Base-by-base conservation (phyloP, 92 coral and sea anemone genomes). In the Metridium senile region DNA sequence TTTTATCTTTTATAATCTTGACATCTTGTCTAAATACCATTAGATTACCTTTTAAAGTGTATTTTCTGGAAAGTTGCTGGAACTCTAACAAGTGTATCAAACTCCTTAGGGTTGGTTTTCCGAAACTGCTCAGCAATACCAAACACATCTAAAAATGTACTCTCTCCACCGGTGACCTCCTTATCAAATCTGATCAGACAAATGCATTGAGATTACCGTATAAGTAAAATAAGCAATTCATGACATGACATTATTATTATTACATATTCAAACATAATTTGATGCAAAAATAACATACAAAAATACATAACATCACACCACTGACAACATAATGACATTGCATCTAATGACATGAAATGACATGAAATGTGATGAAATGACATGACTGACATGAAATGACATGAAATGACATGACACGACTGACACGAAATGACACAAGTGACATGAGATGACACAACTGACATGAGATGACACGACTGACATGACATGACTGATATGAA, bases 31-130 rank as follows among this genome's bases (percentile, higher is more conserved):
- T n/a, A n/a, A n/a, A n/a, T n/a, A n/a, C n/a, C n/a, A 13, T 4
- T 39, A 39, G 6, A 39, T 19, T 56, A 88, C 97, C 97, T 85
- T 65, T 86, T 80, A 83, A 91, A 91, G 64, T 91, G 97, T 79
- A 91, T 86, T 74, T 91, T 91, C 70, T 91, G 91, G 69, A 88
- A 91, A 7, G 93, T 91, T 22, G 89, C 97, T 53, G 97, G 91
- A 59, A 91, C 92, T n/a, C 91, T 78, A n/a, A 76, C 87, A 47
- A 91, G 89, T 25, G 87, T 86, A 1, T 88, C 82, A 74, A 88
- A 91, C 1, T 91, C 93, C 32, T 85, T 81, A 32, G 97, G 97
- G 65, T 78, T 76, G 69, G 72, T 82, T 52, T 53, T 78, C 26
- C 93, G 79, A 63, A 91, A 75, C 30, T 89, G 88, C 71, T 91